Percentiles rank a stretch among this genome's conserved stretches.
phyloP scores from a whole-genome alignment of 1,140 invertebrate species.

The Meteorus sp. region DNA sequence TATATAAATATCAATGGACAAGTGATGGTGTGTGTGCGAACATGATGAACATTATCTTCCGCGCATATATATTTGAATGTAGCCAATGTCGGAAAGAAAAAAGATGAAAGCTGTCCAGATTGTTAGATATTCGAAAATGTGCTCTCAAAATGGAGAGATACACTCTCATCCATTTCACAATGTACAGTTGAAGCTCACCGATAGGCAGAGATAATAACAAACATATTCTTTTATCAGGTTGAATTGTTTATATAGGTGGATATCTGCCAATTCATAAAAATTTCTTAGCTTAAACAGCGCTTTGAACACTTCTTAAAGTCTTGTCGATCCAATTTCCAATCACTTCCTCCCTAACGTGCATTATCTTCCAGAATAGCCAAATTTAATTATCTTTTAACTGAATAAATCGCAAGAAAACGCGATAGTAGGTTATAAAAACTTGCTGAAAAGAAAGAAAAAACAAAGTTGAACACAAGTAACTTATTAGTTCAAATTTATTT shows the following conservation, averaged over 20 bases:
- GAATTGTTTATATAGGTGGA: not conserved
- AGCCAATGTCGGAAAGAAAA: not conserved
- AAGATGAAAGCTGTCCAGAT: not conserved
- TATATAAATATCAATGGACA: slow-evolving; percentile 19
- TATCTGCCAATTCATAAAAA: not conserved
- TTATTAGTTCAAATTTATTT: not conserved
- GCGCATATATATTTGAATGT: not conserved
- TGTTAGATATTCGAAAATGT: not conserved
- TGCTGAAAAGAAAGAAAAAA: not conserved
- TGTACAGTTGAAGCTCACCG: slow-evolving; percentile 25
- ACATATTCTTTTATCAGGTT: not conserved
- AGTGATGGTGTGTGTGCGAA: not conserved
- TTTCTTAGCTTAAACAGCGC: not conserved
- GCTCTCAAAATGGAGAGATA: not conserved
- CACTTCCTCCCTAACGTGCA: slow-evolving; percentile 15
- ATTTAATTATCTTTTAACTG: not conserved
- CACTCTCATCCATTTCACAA: slow-evolving; percentile 6
- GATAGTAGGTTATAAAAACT: slow-evolving; percentile 4
- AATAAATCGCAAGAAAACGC: slow-evolving; percentile 9
- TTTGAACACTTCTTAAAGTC: not conserved
- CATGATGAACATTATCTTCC: not conserved
- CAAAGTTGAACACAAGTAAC: not conserved
- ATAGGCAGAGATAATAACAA: slow-evolving; percentile 13
- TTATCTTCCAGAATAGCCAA: no score
- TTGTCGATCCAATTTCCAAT: slow-evolving; percentile 1